Evolutionary conservation across 2,113 vertebrate genomes (phyloP), one percentile per base, ranked within the genome.

Genomic region (Lycaon pictus): DNA sequence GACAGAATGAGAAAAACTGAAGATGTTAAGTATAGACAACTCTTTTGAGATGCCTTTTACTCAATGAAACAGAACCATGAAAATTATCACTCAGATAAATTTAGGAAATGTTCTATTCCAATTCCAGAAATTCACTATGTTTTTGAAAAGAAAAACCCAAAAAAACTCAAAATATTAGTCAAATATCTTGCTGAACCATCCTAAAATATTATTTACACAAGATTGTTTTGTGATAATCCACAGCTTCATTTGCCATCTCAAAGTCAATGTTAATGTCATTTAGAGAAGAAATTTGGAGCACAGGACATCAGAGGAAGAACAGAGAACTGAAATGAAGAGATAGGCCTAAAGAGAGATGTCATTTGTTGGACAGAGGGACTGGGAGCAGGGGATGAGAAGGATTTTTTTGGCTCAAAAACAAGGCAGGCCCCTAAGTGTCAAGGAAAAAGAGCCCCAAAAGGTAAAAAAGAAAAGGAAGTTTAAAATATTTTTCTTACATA

Each of bases 61-160:
- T 19, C 35, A 90, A 11, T 89, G 43, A 96, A 76, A 35, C 48
- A 91, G 79, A 92, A 80, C 43, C 9, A 55, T 19, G 43, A 62
- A 67, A 90, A 62, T 62, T 63, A 83, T 35, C 92, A 90, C 51
- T 60, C 82, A 82, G 20, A 37, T 29, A 67, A 81, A 85, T 80
- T 83, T 93, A 96, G 83, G 32, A 96, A 97, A 93, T n/a, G 37
- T 93, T 77, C 29, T 71, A 69, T 4, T 91, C 55, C 62, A 96
- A 95, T 77, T 95, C 32, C 13, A 95, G n/a, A 83, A 96, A 83
- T n/a, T 83, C 48, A 92, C n/a, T n/a, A n/a, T 65, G 76, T 37
- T 83, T 92, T 25, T 88, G 32, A 95, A 80, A 94, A 74, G 32
- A 72, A 67, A 87, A 94, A 77, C 72, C 60, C 74, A 71, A 82